Evolutionary conservation across 2,113 vertebrate genomes (phyloP), one percentile per base, ranked within the genome.

Genomic region (Malurus melanocephalus): DNA sequence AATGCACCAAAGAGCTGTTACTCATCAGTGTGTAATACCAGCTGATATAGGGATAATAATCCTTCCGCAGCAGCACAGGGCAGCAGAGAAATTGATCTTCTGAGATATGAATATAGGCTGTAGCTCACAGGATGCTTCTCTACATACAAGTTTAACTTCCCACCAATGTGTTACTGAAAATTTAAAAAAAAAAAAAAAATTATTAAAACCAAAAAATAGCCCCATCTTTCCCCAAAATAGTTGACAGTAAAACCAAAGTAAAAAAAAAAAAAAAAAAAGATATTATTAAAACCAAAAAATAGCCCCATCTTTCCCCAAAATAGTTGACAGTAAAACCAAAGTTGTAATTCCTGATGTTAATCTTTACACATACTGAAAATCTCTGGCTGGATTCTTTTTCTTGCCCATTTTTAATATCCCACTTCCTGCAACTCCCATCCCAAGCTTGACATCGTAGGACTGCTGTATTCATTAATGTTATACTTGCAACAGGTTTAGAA

Each of bases 1-100:
- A 95, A 91, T 45, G 48, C 57, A 71, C 71, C 53, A 73, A 89
- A 88, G 76, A 85, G 52, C 80, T 94, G 55, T 92, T 91, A 93
- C 67, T 94, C 78, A 80, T 73, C 72, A 80, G 65, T 59, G 42
- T 89, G 85, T 65, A 81, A 93, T 46, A 69, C 13, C 62, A 88
- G 66, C 53, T 60, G 55, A 57, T 69, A 59, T 26, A 67, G 75
- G 68, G 57, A 52, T 67, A 81, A 86, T 73, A 89, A 46, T 77
- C 23, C 9, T 38, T n/a, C 30, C 61, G 51, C 66, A 88, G 46
- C 74, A 35, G 16, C 49, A 42, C 22, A 57, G 30, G 32, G 11
- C 24, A 78, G 13, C 10, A 65, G 59, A 85, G 60, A 83, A 30
- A 74, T 43, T 83, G 66, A 49, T 88, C 68, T 77, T 76, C 45